Base-by-base conservation (phyloP, 2,113 vertebrate genomes). In the Pica pica region DNA sequence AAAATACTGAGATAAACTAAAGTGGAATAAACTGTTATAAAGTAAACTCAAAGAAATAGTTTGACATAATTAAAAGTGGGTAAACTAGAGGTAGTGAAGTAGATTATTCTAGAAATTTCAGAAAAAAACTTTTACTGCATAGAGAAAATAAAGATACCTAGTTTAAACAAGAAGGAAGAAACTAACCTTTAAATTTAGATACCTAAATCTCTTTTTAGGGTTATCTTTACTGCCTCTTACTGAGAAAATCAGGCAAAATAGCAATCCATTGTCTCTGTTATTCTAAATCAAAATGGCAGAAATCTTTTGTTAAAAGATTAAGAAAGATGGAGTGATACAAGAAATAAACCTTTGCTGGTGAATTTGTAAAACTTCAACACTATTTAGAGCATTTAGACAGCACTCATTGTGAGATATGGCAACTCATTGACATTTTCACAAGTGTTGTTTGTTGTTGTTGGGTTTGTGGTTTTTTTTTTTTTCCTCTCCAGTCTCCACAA, bases 401-500 rank as follows among this genome's bases (percentile, higher is more conserved):
- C 1, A 1, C 7, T 71, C 31, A 56, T 81, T 75, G 77, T 76
- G 70, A 87, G 85, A 85, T 79, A 95, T 13, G 23, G 57, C 31
- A 87, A 60, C 39, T 79, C 87, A 94, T 8, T 85, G 82, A 91
- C 82, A 94, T 87, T 94, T 94, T 91, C 82, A 76, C 22, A 91
- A 83, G 67, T 33, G 50, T 37, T 76, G 46, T 77, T 92, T 89
- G 50, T 55, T 90, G 12, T 55, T 88, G 12, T 27, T 65, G 6
- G 2, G 6, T 52, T 73, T 57, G 4, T 18, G 35, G 3, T 2
- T 7, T 64, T 79, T 83, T 75, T 83, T 75, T 87, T 64, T 8
- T n/a, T n/a, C n/a, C 30, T 42, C 50, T 89, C 26, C 14, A 35
- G 9, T 85, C 67, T 85, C 50, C 30, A 68, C 23, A 46, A 61